A percentile compares a stretch with the other conserved stretches of the same genome.
Conservation (phyloP, 2,888 invertebrate genomes). For the Theretra japonica region DNA sequence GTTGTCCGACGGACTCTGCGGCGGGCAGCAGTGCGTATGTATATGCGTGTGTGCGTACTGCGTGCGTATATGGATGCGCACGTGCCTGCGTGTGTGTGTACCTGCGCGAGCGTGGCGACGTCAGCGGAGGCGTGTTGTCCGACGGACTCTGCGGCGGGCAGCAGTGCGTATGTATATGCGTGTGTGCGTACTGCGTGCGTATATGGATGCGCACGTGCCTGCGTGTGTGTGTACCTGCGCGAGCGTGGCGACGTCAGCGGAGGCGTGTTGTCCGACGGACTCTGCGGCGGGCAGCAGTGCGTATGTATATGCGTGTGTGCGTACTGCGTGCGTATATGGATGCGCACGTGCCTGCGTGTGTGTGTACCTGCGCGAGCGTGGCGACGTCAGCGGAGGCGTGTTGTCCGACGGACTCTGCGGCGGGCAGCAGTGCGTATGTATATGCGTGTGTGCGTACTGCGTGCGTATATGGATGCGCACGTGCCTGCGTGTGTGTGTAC, state of each 20-base stretch:
- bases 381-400: background rate
- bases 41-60: background rate
- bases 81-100: background rate
- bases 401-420: no score
- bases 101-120: background rate
- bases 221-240: slow-evolving; percentile 86
- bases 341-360: no score
- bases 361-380: background rate
- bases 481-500: slow-evolving; percentile 69
- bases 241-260: slow-evolving; percentile 94
- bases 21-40: no score
- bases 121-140: background rate
- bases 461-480: background rate
- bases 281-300: slow-evolving; percentile 91
- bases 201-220: background rate
- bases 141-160: no score
- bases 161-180: no score
- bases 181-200: background rate
- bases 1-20: slow-evolving; percentile 94
- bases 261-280: slow-evolving; percentile 95
- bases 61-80: no score
- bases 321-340: background rate
- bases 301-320: background rate
- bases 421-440: no score
- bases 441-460: background rate